phyloP scores from a whole-genome alignment of 1,140 invertebrate genomes.

The Eciton burchellii region DNA sequence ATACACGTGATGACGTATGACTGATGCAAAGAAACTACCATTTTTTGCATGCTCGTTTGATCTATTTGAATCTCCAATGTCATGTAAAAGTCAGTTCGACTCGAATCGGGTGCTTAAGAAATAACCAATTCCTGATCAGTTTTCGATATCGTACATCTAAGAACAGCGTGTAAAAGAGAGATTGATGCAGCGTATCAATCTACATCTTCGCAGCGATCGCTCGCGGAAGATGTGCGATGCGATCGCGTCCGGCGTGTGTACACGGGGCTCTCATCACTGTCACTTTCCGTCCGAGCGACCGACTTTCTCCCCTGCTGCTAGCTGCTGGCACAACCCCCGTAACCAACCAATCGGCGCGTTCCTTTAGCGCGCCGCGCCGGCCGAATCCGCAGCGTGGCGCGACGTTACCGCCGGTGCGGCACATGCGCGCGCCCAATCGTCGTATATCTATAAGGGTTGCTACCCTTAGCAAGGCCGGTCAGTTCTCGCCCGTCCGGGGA shows the following conservation, averaged over 20 bases:
- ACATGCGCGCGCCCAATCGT: slow-evolving; percentile 66
- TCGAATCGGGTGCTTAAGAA: background rate
- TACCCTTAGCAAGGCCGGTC: slow-evolving; percentile 72
- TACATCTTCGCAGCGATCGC: slow-evolving; percentile 1
- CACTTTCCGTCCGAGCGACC: slow-evolving; percentile 70
- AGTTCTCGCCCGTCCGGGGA: slow-evolving; percentile 74
- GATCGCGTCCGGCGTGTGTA: background rate
- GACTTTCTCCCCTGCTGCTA: slow-evolving; percentile 60
- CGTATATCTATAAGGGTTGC: slow-evolving; percentile 78
- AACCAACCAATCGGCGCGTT: slow-evolving; percentile 56
- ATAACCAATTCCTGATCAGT: background rate
- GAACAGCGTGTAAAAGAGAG: background rate
- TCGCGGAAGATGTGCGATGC: slow-evolving; percentile 1
- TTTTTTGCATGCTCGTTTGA: background rate
- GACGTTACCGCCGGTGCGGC: slow-evolving; percentile 25
- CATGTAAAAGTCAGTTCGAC: background rate
- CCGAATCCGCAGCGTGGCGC: slow-evolving; percentile 58
- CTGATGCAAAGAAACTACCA: background rate
- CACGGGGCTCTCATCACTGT: slow-evolving; percentile 59
- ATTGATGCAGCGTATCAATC: slow-evolving; percentile 8
- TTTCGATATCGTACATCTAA: background rate
- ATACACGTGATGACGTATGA: no score
- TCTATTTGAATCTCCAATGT: background rate
- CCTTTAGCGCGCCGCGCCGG: slow-evolving; percentile 49
- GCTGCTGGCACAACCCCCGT: background rate